Evolutionary conservation across 2,113 vertebrate species (phyloP).

Genomic region (Mus spicilegus): DNA sequence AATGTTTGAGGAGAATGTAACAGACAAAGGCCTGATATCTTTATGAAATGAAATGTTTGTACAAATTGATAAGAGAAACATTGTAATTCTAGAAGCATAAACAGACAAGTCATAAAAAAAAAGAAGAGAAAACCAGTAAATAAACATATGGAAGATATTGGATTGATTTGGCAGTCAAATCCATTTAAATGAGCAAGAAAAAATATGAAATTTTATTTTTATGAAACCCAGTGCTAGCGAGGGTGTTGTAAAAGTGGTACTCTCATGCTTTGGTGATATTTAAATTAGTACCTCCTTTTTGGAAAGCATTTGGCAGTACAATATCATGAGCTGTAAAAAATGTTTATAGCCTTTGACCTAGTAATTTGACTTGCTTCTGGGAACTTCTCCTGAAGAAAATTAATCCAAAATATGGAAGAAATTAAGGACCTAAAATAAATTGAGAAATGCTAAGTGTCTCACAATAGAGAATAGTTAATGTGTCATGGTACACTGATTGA

Average conservation of each 20-base stretch:
- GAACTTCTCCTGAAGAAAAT: conserved; percentile 69
- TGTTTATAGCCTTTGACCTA: conserved; percentile 69
- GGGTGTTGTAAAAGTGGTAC: conserved; percentile 64
- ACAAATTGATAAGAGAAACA: conserved; percentile 60
- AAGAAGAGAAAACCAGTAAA: conserved; percentile 54
- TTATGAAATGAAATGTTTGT: conserved; percentile 47
- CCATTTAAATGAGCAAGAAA: conserved; percentile 51
- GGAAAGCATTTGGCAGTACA: conserved; percentile 62
- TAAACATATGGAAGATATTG: conserved; percentile 53
- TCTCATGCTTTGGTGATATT: conserved; percentile 53
- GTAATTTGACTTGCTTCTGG: conserved; percentile 75
- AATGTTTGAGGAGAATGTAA: conserved; percentile 26
- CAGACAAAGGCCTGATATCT: conserved; percentile 25
- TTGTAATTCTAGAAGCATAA: conserved; percentile 48
- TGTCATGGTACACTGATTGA: not conserved
- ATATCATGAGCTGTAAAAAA: conserved; percentile 67
- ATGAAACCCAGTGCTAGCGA: conserved; percentile 21
- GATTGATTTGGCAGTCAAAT: conserved; percentile 55
- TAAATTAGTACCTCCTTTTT: conserved; percentile 63
- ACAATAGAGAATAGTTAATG: conserved; percentile 43
- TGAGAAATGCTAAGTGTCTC: conserved; percentile 57
- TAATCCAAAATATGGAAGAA: conserved; percentile 75
- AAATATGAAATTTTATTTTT: conserved; percentile 58
- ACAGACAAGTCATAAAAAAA: conserved; percentile 54
- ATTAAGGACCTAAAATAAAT: conserved; percentile 68